These are phyloP conservation scores for Agrotis clavis DNA, from an alignment of 2,888 invertebrate genomes.

Conservation along the genomic window DNA sequence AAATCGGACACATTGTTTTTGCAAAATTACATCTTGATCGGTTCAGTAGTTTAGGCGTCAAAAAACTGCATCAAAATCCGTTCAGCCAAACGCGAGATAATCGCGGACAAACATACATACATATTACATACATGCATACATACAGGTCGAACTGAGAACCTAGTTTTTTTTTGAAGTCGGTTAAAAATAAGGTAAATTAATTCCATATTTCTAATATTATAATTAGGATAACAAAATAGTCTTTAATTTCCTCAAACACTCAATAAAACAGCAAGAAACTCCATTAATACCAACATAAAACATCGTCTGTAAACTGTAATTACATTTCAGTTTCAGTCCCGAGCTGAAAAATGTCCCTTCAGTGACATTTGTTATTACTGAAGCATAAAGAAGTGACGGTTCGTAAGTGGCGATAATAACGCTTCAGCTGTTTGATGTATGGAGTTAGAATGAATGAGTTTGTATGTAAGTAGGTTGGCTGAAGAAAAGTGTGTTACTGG, in stretches of 20 bases:
- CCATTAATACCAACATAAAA: slow-evolving; percentile 32
- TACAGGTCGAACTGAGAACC: no score
- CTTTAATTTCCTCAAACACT: slow-evolving; percentile 11
- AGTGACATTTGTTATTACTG: slow-evolving; percentile 72
- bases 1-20: no score
- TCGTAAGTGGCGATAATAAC: slow-evolving; percentile 69
- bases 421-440: slow-evolving; percentile 56
- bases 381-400: slow-evolving; percentile 68
- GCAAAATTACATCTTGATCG: no score
- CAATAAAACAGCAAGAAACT: slow-evolving; percentile 23
- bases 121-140: no score
- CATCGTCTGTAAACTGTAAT: slow-evolving; percentile 57
- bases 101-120: no score
- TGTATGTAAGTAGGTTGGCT: background rate
- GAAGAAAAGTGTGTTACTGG: background rate
- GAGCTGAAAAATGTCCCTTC: slow-evolving; percentile 71
- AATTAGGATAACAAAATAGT: background rate
- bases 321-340: slow-evolving; percentile 65
- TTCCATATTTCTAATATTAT: no score
- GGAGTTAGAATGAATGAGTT: slow-evolving; percentile 6
- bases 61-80: no score
- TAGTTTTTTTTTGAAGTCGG: no score
- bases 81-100: no score
- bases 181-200: no score
- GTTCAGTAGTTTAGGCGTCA: no score